These are phyloP conservation scores for Pediacus dermestoides DNA, from an alignment of 2,888 invertebrate genomes.

Conservation along the genomic window DNA sequence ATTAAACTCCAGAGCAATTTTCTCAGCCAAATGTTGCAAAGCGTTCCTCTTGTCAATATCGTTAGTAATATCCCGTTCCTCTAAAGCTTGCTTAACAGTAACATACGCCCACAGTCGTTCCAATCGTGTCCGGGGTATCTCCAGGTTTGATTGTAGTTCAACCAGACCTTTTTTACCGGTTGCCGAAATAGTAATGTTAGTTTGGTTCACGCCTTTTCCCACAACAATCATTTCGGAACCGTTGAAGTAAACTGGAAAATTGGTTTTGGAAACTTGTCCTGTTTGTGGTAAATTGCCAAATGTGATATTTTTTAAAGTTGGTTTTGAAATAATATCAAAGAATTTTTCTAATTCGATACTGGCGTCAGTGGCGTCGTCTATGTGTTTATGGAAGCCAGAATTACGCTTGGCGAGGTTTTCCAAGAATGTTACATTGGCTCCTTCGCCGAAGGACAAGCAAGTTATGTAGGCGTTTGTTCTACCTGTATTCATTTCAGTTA, in stretches of 20 bases:
- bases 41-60: slow-evolving; percentile 35
- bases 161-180: slow-evolving; percentile 29
- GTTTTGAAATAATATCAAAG: slow-evolving; percentile 63
- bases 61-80: slow-evolving; percentile 49
- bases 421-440: slow-evolving; percentile 61
- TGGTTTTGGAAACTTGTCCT: slow-evolving; percentile 52
- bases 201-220: slow-evolving; percentile 49
- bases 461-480: slow-evolving; percentile 51
- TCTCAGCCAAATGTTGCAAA: slow-evolving; percentile 50
- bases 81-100: slow-evolving; percentile 62
- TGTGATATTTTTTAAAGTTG: slow-evolving; percentile 59
- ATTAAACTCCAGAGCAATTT: slow-evolving; percentile 54
- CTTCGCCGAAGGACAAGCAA: slow-evolving; percentile 63
- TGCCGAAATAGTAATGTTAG: too few species aligned
- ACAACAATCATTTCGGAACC: slow-evolving; percentile 65
- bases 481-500: slow-evolving; percentile 51
- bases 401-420: slow-evolving; percentile 60
- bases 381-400: slow-evolving; percentile 61
- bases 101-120: slow-evolving; percentile 63
- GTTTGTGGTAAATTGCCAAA: slow-evolving; percentile 54
- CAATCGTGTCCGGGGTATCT: slow-evolving; percentile 31
- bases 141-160: slow-evolving; percentile 33
- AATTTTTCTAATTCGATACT: slow-evolving; percentile 60
- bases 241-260: slow-evolving; percentile 58
- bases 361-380: slow-evolving; percentile 64